Conservation (phyloP, 2,113 vertebrate genomes). For the Eulemur macaco region DNA sequence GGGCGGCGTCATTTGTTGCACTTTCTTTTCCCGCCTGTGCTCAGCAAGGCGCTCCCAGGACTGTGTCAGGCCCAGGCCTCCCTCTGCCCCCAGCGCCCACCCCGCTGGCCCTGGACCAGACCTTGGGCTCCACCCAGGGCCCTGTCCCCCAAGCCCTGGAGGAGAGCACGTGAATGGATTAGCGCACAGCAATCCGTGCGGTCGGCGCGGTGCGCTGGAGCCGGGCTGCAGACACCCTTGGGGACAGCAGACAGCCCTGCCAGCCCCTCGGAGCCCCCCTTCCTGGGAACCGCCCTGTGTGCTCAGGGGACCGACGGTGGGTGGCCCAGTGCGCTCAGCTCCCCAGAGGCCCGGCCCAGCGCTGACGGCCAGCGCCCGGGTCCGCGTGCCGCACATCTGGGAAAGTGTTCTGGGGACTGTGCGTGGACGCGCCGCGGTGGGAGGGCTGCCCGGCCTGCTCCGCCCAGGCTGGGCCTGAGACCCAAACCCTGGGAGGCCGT, state of each 20-base stretch:
- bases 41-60: background rate
- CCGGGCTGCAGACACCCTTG: background rate
- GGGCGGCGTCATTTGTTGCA: background rate
- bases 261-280: background rate
- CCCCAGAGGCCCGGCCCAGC: background rate
- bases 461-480: background rate
- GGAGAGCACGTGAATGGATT: background rate
- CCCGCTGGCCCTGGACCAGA: background rate
- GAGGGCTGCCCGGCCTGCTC: background rate
- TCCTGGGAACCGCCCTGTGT: background rate
- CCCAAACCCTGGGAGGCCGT: background rate
- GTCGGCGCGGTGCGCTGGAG: rapidly evolving
- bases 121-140: background rate
- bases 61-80: background rate
- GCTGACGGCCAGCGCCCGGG: background rate
- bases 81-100: background rate
- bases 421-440: background rate
- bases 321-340: background rate
- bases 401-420: background rate
- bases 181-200: background rate
- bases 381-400: background rate
- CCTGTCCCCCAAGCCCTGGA: background rate
- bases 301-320: rapidly evolving
- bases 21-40: background rate
- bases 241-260: background rate